A percentile compares a stretch with the other conserved stretches of the same genome.
Evolutionary conservation across 2,797 vertebrate species (phyloP).

Genomic region (Mustela erminea): DNA sequence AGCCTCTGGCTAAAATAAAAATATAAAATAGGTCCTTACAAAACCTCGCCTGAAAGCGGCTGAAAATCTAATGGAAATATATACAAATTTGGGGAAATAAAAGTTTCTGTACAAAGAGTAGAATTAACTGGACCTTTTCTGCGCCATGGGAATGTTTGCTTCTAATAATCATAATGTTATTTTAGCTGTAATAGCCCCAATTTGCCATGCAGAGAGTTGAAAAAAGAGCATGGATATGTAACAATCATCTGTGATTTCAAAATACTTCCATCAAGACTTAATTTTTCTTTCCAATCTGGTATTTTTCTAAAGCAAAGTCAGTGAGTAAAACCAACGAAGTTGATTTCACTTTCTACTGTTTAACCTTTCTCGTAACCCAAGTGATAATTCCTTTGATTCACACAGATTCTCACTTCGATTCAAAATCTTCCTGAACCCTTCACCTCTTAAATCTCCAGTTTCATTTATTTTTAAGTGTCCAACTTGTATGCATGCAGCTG

Average conservation of each 20-base stretch:
- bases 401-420: background rate
- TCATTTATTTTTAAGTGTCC: constrained; percentile 30
- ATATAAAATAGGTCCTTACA: no score
- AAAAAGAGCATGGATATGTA: background rate
- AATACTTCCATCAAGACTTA: constrained; percentile 39
- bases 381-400: constrained; percentile 32
- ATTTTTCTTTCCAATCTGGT: constrained; percentile 12
- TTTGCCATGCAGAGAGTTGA: background rate
- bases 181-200: background rate
- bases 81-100: constrained; percentile 34
- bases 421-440: constrained; percentile 34
- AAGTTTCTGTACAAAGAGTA: constrained; percentile 12
- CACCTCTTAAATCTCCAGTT: constrained; percentile 25
- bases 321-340: constrained; percentile 68
- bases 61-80: constrained; percentile 39
- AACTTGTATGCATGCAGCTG: constrained; percentile 10
- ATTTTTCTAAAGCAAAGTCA: constrained; percentile 32
- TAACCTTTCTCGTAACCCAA: constrained; percentile 59
- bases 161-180: constrained; percentile 27
- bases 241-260: background rate
- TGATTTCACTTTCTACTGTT: constrained; percentile 65
- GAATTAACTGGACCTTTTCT: constrained; percentile 13
- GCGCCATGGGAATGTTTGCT: background rate
- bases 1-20: no score
- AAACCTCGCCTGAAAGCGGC: background rate